Evolutionary conservation across 2,113 vertebrate species (phyloP), one percentile per base, ranked within the genome.

Genomic region (Halcyon malimbica): DNA sequence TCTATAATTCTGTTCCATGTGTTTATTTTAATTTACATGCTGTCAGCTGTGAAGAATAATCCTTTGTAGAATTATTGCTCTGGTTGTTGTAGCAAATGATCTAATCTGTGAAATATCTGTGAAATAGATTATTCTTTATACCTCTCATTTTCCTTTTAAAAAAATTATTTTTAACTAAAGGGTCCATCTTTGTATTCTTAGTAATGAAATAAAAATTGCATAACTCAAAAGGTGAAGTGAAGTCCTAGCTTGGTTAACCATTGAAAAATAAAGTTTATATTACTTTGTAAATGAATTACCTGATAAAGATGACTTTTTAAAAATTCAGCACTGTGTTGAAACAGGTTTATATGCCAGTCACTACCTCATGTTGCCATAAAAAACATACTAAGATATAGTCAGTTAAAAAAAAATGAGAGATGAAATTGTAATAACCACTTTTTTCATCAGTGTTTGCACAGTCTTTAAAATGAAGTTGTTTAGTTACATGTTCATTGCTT

Each of bases 71-170:
- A 69, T 94, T 91, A 89, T 81, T 78, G n/a, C 51, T 60, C 7
- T 20, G 51, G 15, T 90, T 75, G 18, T 97, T 90, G 60, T 26
- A 87, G 17, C 31, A 94, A 95, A 57, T n/a, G 5, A 89, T 94
- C 81, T 95, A 73, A 97, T 84, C 77, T 94, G 75, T 81, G 83
- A 29, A 63, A 44, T 62, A 60, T 44, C 67, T 84, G 48, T 70
- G 81, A 96, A 96, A 93, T 25, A 76, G 24, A 69, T 94, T 95
- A 21, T 89, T 88, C 35, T 94, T 92, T 82, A 69, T 64, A 82
- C 35, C 60, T 83, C 12, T 73, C 73, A 12, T 56, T 95, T 65
- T 83, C 11, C 2, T n/a, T 46, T 69, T 7, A 11, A 19, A 46
- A 65, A 10, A 21, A 69, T 16, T 31, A 39, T 67, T 8, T 60